Base-by-base conservation (phyloP, 2,888 invertebrate species). In the Atherix ibis region DNA sequence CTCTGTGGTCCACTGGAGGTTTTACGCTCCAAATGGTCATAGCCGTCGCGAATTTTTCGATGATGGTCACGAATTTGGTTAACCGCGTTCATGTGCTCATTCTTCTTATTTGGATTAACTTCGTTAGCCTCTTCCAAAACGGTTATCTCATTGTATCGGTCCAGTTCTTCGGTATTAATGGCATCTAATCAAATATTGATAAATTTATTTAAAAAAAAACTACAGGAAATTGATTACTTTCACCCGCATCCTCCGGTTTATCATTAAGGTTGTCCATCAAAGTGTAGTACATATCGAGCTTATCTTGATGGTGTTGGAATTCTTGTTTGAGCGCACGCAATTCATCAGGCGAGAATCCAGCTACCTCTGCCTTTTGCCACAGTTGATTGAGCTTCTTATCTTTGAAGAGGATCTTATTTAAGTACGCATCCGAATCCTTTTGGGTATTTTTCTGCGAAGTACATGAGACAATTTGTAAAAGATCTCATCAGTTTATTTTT, bases 291-390 rank as follows among this genome's bases (percentile, higher is more conserved):
- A 92, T 79, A 54, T 91, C 83, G 32, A 92, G 74, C 62, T 91
- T 92, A 45, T 89, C 82, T 55, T 92, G 88, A 51, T 94, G 89
- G 55, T 92, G 91, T 14, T 64, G 62, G 51, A 94, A 91, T 59
- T 94, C 94, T 54, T 91, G 83, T 50, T 78, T 81, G 12, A 94
- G 57, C 1, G 84, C 73, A 38, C 74, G 65, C 28, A 94, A 54
- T 58, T 94, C 91, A 43, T 82, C 79, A 39, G 73, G 72, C 15
- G 79, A 77, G 52, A 91, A 89, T n/a, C 89, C 91, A 17, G 84
- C 75, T 16, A 70, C 62, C 63, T 87, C 84, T 0, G 91, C 92
- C 54, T 88, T 88, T 22, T 76, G 69, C 92, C 92, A 92, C 4
- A 94, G 62, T 52, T 79, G 78, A 52, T 83, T 87, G 3, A 94